Base-by-base conservation (phyloP, 2,888 invertebrate species). In the Antheraea yamamai region DNA sequence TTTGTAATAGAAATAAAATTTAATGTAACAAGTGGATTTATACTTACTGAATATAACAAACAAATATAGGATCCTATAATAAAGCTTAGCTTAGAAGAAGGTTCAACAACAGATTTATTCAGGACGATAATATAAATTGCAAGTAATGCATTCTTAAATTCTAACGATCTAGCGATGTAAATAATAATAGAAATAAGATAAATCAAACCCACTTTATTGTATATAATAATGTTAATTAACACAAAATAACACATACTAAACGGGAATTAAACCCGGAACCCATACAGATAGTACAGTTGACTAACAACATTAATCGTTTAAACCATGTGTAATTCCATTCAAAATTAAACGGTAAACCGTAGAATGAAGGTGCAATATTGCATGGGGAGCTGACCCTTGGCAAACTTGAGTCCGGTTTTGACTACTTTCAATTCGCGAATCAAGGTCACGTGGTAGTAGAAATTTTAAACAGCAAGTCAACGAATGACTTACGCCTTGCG, bases 361-460 rank as follows among this genome's bases (percentile, higher is more conserved):
- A 70, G 39, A 12, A n/a, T n/a, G 39, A 70, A 70, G 39, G 70
- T 70, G 70, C 70, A 70, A n/a, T 70, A 70, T 70, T 70, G 70
- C 70, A 70, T 70, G 70, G 39, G 70, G 70, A 66, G 10, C n/a
- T 70, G 39, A 70, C 70, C 70, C 70, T 39, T 70, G 12, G 70
- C 39, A 39, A 76, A 75, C 74, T 77, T 73, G 80, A 77, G 89
- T 89, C 89, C 88, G 89, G 89, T 82, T 88, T 76, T 74, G 78
- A 79, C 89, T 87, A 91, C 92, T 92, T 92, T 92, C 92, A 86
- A 89, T 90, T 87, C 78, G 81, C 82, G 82, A 87, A 92, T 90
- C 89, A 92, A 92, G 92, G 92, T 86, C 91, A 87, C 72, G 16
- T 30, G 26, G 76, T 72, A 79, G 87, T 90, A 90, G 89, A 91